Evolutionary conservation across 1,140 invertebrate species (phyloP).

Genomic region (Sitobion miscanthi): DNA sequence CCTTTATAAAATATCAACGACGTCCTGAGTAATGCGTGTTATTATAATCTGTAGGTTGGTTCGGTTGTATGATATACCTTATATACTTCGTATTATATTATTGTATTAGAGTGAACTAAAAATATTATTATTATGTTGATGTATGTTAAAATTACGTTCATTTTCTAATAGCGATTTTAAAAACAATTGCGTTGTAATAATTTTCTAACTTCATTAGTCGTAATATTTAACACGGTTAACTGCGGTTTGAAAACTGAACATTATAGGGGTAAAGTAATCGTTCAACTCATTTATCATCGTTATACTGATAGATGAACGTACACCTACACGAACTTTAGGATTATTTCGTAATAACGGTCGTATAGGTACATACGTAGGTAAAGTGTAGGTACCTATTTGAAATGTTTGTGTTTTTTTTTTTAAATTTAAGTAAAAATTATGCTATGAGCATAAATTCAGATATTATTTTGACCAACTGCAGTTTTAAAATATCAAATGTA

Average conservation of each 20-base stretch:
- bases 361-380: background rate
- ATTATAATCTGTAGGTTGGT: background rate
- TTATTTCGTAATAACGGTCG: background rate
- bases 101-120: background rate
- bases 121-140: background rate
- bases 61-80: no score
- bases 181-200: conserved; percentile 8
- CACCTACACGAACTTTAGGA: background rate
- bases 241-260: background rate
- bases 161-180: background rate
- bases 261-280: background rate
- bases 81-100: background rate
- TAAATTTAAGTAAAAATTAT: background rate
- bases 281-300: background rate
- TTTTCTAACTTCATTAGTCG: conserved; percentile 13
- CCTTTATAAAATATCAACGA: background rate
- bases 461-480: background rate
- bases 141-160: background rate
- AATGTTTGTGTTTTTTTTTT: background rate
- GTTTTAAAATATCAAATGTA: background rate
- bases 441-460: background rate
- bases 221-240: background rate
- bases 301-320: background rate
- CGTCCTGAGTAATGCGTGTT: background rate
- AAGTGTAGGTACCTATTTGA: background rate